A percentile compares a stretch with the other conserved stretches of the same genome.
phyloP scores from a whole-genome alignment of 2,888 invertebrate genomes.

The Euzetes globulus region DNA sequence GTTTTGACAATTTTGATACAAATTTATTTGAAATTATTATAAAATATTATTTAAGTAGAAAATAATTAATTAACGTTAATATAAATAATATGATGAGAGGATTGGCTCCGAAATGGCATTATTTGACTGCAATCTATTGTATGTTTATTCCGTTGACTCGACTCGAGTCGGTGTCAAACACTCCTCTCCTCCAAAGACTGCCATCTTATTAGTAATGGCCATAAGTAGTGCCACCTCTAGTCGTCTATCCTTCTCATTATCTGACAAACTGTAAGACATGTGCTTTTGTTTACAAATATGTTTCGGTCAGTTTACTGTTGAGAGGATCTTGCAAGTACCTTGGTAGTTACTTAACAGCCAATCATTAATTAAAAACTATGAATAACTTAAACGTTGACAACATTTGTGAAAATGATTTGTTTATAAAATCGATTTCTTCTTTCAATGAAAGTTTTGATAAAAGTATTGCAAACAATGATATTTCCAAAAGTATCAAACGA shows the following conservation, averaged over 20 bases:
- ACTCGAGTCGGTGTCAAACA: too few relatives aligned
- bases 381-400: not conserved
- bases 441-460: not conserved
- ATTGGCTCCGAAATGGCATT: not conserved
- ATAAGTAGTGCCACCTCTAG: not conserved
- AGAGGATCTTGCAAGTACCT: too few relatives aligned
- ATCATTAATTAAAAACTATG: too few relatives aligned
- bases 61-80: not conserved
- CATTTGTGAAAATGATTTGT: not conserved
- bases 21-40: not conserved
- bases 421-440: not conserved
- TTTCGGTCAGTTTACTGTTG: too few relatives aligned
- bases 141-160: too few relatives aligned
- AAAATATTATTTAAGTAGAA: not conserved
- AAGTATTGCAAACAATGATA: slow-evolving; percentile 3
- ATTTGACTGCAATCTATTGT: too few relatives aligned
- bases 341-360: too few relatives aligned
- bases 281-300: slow-evolving; percentile 9
- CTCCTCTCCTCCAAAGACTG: too few relatives aligned
- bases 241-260: not conserved
- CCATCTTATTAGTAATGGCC: too few relatives aligned
- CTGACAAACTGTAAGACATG: not conserved
- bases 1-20: not conserved
- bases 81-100: not conserved
- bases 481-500: not conserved